A percentile compares a stretch with the other conserved stretches of the same genome.
Conservation (phyloP, 1,140 invertebrate genomes). For the Zaprionus africanus region DNA sequence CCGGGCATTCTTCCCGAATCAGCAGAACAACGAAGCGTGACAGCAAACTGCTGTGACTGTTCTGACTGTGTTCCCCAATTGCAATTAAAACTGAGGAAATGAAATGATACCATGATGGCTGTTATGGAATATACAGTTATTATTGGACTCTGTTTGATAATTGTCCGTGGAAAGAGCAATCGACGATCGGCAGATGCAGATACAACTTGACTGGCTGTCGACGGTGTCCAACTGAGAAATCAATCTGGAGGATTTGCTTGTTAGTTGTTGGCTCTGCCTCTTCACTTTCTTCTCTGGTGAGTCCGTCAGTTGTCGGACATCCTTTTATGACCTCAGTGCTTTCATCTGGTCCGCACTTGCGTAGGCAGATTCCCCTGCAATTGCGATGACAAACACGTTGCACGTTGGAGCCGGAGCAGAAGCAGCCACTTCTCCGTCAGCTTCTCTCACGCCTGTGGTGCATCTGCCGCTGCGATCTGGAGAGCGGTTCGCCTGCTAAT, state of each 20-base stretch:
- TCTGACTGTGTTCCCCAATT: slow-evolving; percentile 10
- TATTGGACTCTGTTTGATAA: slow-evolving; percentile 9
- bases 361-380: slow-evolving; percentile 48
- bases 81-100: slow-evolving; percentile 11
- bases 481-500: slow-evolving; percentile 56
- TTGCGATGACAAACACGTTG: slow-evolving; percentile 66
- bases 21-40: slow-evolving; percentile 40
- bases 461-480: slow-evolving; percentile 61
- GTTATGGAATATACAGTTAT: slow-evolving; percentile 10
- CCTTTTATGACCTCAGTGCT: slow-evolving; percentile 40
- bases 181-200: background rate
- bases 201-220: background rate
- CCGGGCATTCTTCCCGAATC: slow-evolving; percentile 23
- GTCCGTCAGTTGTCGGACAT: slow-evolving; percentile 28
- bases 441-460: slow-evolving; percentile 57
- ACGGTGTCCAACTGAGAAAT: background rate
- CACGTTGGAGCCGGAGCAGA: slow-evolving; percentile 37
- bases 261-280: slow-evolving; percentile 6
- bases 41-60: slow-evolving; percentile 22
- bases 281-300: slow-evolving; percentile 16
- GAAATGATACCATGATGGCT: slow-evolving; percentile 12
- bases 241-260: slow-evolving; percentile 18
- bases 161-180: background rate
- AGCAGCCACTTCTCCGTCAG: slow-evolving; percentile 11
- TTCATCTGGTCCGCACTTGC: slow-evolving; percentile 50